Conservation (phyloP, 1,140 invertebrate genomes). For the Lysiphlebus fabarum region DNA sequence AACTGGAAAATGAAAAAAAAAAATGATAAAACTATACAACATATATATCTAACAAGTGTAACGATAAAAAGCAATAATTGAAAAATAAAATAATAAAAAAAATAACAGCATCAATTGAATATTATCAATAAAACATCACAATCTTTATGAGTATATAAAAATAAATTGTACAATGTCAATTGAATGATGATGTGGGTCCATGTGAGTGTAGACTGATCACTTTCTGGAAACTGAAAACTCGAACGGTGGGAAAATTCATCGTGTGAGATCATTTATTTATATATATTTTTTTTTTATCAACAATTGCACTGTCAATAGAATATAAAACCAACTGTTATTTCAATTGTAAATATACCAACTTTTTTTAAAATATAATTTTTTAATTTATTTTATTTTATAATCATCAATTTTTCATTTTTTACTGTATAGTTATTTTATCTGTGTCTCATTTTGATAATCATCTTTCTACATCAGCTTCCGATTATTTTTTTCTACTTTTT, state of each 20-base stretch:
- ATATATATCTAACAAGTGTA: too few relatives aligned
- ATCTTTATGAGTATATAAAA: not conserved
- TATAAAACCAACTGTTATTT: too few relatives aligned
- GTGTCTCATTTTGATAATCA: not conserved
- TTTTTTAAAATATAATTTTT: not conserved
- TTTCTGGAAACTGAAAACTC: constrained; percentile 31
- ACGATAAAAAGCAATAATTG: too few relatives aligned
- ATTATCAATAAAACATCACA: not conserved
- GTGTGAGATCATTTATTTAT: constrained; percentile 9
- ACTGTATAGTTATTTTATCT: constrained; percentile 5
- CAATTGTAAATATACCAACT: too few relatives aligned
- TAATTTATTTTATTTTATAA: not conserved
- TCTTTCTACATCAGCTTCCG: too few relatives aligned
- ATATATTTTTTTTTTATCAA: not conserved
- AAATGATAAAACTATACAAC: too few relatives aligned
- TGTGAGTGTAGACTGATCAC: constrained; percentile 22
- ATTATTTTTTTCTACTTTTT: not conserved
- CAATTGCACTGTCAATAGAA: too few relatives aligned
- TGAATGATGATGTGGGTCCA: not conserved
- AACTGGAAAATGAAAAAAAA: too few relatives aligned
- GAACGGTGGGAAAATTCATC: constrained; percentile 30
- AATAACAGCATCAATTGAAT: not conserved
- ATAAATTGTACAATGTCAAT: too few relatives aligned
- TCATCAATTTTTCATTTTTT: not conserved
- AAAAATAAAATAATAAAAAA: not conserved